phyloP scores from a whole-genome alignment of 2,113 vertebrate species.

The Aldabrachelys gigantea region DNA sequence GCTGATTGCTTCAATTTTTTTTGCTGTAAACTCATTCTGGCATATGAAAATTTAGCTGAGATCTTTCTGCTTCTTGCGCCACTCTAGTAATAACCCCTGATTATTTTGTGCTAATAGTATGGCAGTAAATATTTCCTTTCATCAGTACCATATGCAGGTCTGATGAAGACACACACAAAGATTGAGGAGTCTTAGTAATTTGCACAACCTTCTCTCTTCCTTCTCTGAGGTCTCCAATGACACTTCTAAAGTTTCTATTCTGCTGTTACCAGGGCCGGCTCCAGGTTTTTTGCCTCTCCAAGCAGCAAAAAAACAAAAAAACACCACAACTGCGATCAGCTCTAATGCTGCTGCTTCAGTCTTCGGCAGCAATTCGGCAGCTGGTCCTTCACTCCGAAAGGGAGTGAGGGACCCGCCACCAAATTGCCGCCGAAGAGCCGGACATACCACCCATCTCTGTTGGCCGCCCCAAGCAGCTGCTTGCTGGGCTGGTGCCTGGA shows the following conservation, averaged over 20 bases:
- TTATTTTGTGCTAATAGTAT: neutral
- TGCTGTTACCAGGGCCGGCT: neutral
- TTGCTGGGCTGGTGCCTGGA: no score
- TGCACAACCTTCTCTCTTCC: neutral
- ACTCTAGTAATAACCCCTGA: neutral
- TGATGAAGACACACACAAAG: neutral
- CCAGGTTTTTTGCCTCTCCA: no score
- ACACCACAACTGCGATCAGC: no score
- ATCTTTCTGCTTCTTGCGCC: neutral
- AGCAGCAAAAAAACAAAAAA: no score
- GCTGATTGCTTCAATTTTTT: neutral
- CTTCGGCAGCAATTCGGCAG: no score
- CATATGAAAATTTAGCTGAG: neutral
- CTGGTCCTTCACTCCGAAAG: no score
- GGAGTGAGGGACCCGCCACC: no score
- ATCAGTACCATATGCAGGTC: neutral
- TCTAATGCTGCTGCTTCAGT: no score
- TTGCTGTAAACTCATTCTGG: neutral
- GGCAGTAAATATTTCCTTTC: neutral
- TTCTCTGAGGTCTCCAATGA: neutral
- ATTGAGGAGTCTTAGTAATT: neutral
- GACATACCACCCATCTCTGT: no score
- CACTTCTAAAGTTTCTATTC: neutral
- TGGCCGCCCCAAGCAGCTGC: no score
- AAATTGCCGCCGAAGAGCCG: no score